Evolutionary conservation across 2,888 invertebrate species (phyloP), one percentile per base, ranked within the genome.

Genomic region (Amphipoea oculea): DNA sequence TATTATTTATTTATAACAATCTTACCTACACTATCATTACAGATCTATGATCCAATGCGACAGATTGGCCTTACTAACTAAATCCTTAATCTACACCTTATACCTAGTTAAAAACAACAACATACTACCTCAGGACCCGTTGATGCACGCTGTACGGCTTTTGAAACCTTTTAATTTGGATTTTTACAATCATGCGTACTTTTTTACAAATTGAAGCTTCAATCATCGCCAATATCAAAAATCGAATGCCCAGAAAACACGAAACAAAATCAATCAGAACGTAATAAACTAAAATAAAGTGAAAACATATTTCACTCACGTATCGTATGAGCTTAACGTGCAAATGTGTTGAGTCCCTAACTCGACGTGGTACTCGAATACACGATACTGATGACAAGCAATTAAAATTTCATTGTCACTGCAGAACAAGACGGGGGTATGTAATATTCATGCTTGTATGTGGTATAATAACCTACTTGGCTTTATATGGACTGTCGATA

Each of bases 341-440:
- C 36, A 45, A 71, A 73, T 83, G 80, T 86, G 80, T 66, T 17
- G 62, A 80, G 71, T 66, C 72, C 54, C 66, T 83, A 83, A 84
- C 78, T 82, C 73, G 69, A 70, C 83, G 42, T 54, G 62, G 54
- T 57, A 67, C 42, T 72, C 57, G 65, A 75, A 75, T 45, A 65
- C 65, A n/a, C 60, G 66, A 70, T 79, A 76, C 83, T 76, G 87
- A 82, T 79, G 87, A 76, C 79, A 67, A 63, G 78, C 82, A 80
- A 85, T 86, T 86, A 86, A 85, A 86, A 85, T 82, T 80, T 86
- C 76, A 84, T 73, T 87, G 78, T 85, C 82, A 86, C 72, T 62
- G 77, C 76, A 75, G 54, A 86, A 81, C 63, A 82, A 79, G 70
- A 76, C 76, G 48, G n/a, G 23, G 62, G 54, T 51, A 69, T 86